phyloP scores from a whole-genome alignment of 2,888 invertebrate species.

The Drosophila niveifrons region DNA sequence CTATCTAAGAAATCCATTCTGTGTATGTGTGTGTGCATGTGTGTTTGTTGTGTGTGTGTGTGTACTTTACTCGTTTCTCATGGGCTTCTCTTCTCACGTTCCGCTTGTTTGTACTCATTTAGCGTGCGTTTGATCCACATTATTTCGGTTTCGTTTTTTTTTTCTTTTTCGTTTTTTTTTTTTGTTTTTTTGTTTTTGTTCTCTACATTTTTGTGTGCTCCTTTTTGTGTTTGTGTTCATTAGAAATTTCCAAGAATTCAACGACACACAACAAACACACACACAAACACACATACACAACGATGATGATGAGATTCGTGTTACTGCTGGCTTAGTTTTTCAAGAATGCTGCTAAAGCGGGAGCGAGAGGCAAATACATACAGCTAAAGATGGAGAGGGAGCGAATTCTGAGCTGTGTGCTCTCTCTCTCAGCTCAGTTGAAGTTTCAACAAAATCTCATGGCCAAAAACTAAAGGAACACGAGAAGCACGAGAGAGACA shows the following conservation, averaged over 20 bases:
- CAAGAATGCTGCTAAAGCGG: slow-evolving; percentile 40
- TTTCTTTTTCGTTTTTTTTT: slow-evolving; percentile 31
- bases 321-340: slow-evolving; percentile 79
- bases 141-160: slow-evolving; percentile 63
- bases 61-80: slow-evolving; percentile 62
- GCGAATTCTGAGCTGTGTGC: background rate
- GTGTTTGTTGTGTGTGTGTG: slow-evolving; percentile 27
- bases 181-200: slow-evolving; percentile 41
- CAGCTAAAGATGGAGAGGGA: background rate
- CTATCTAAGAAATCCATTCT: slow-evolving; percentile 10
- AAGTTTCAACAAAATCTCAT: slow-evolving; percentile 28
- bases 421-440: background rate
- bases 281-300: slow-evolving; percentile 11
- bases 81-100: slow-evolving; percentile 65
- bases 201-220: slow-evolving; percentile 74
- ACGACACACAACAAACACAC: slow-evolving; percentile 57
- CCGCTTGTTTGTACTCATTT: slow-evolving; percentile 70
- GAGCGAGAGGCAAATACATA: background rate
- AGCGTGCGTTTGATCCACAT: slow-evolving; percentile 69
- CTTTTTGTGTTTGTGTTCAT: slow-evolving; percentile 79
- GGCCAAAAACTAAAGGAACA: slow-evolving; percentile 2
- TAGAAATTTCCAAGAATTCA: slow-evolving; percentile 77
- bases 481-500: background rate
- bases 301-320: slow-evolving; percentile 61
- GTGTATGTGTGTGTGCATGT: slow-evolving; percentile 3